A percentile compares a stretch with the other conserved stretches of the same genome.
Evolutionary conservation across 2,113 vertebrate species (phyloP).

Genomic region (Hiodon tergisus): DNA sequence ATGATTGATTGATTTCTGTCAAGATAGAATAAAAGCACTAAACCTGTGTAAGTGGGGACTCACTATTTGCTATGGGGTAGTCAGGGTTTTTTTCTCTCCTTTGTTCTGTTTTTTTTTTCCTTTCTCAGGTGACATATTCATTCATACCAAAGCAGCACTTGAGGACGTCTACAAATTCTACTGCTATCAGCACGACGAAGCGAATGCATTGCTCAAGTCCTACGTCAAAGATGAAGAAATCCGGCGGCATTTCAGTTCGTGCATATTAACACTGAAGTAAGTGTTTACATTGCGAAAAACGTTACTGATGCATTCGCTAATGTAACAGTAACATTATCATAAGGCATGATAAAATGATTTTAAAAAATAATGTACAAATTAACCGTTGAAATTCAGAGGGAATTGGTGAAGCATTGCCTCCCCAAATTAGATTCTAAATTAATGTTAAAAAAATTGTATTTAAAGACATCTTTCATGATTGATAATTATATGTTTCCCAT

Average conservation of each 20-base stretch:
- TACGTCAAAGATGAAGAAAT: constrained; percentile 87
- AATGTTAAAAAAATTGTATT: not conserved
- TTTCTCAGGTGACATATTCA: constrained; percentile 80
- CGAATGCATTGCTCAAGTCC: constrained; percentile 76
- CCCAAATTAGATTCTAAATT: too few relatives aligned
- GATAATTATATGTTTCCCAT: constrained; percentile 29
- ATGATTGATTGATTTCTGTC: not conserved
- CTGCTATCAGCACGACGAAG: constrained; percentile 91
- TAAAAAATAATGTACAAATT: not conserved
- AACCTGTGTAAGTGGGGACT: not conserved
- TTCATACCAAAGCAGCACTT: constrained; percentile 80
- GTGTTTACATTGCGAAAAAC: not conserved
- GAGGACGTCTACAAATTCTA: constrained; percentile 94
- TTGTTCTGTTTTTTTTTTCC: constrained; percentile 43
- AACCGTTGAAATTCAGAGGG: too few relatives aligned
- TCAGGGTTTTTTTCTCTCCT: not conserved
- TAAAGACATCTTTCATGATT: not conserved
- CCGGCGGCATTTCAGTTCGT: constrained; percentile 76
- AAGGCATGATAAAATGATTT: not conserved
- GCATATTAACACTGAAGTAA: constrained; percentile 84
- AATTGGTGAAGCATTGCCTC: too few relatives aligned
- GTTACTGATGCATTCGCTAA: not conserved
- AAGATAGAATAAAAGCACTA: too few relatives aligned
- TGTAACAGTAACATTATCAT: not conserved
- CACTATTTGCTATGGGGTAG: too few relatives aligned